Conservation (phyloP, 2,797 vertebrate species). For the Takifugu rubripes region DNA sequence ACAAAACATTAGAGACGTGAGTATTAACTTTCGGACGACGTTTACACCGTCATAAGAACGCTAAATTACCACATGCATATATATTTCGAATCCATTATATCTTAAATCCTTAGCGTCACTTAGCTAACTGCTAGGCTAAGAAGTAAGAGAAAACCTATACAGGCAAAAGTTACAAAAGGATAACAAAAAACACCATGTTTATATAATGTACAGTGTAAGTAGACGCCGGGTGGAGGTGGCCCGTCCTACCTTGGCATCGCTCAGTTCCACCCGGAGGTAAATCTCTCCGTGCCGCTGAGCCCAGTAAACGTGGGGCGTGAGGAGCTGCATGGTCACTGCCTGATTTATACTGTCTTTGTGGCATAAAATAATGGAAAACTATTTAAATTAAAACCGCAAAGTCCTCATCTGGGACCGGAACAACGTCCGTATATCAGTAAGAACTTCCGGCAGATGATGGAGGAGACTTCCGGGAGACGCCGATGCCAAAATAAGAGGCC, state of each 20-base stretch:
- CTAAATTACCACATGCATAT: too few species aligned
- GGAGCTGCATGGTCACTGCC: slow-evolving; percentile 67
- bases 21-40: too few species aligned
- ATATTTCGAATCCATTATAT: too few species aligned
- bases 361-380: neutral
- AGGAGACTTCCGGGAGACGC: slow-evolving; percentile 26
- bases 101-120: neutral
- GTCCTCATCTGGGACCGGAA: neutral
- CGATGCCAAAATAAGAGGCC: slow-evolving; percentile 44
- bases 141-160: too few species aligned
- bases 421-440: neutral
- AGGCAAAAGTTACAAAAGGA: too few species aligned
- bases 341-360: neutral
- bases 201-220: neutral
- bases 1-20: too few species aligned
- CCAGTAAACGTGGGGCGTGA: slow-evolving; percentile 91
- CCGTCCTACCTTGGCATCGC: slow-evolving; percentile 86
- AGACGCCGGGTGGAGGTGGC: neutral
- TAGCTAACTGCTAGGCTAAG: neutral
- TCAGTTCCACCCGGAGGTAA: slow-evolving; percentile 92
- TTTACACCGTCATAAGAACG: too few species aligned
- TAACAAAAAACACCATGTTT: too few species aligned
- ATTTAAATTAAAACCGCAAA: neutral
- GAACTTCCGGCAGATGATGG: neutral
- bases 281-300: slow-evolving; percentile 89